These are phyloP conservation scores for Gryon sp. DNA, from an alignment of 1,140 invertebrate species.

Conservation along the genomic window DNA sequence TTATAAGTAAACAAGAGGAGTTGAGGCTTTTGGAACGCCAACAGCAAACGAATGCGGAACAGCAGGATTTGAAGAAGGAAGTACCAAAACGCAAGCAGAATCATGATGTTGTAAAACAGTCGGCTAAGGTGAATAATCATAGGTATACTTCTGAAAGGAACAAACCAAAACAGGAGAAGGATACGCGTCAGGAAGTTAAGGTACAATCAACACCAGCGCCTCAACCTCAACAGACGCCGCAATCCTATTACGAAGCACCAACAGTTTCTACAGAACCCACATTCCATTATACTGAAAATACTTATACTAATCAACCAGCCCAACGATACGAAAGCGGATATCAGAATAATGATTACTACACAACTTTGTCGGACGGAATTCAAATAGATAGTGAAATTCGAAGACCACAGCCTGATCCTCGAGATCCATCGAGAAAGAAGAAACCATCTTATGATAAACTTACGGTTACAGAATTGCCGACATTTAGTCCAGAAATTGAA, in stretches of 20 bases:
- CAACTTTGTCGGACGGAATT: slow-evolving; percentile 33
- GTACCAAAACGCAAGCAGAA: slow-evolving; percentile 36
- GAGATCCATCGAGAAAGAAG: slow-evolving; percentile 43
- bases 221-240: slow-evolving; percentile 24
- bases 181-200: slow-evolving; percentile 9
- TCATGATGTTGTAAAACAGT: slow-evolving; percentile 14
- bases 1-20: slow-evolving; percentile 70
- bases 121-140: slow-evolving; percentile 32
- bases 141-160: slow-evolving; percentile 40
- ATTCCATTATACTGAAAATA: slow-evolving; percentile 33
- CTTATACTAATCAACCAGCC: slow-evolving; percentile 27
- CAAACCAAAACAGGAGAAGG: slow-evolving; percentile 26
- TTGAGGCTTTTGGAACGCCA: slow-evolving; percentile 61
- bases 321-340: slow-evolving; percentile 38
- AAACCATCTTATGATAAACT: slow-evolving; percentile 38
- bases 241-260: slow-evolving; percentile 46
- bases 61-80: slow-evolving; percentile 55
- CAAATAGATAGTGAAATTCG: slow-evolving; percentile 27
- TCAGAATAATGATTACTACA: slow-evolving; percentile 36
- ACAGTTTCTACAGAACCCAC: slow-evolving; percentile 49
- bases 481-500: slow-evolving; percentile 27
- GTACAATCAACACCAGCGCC: slow-evolving; percentile 14
- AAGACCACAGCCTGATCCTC: slow-evolving; percentile 30
- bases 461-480: slow-evolving; percentile 17
- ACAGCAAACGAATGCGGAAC: slow-evolving; percentile 61